Percentiles rank a stretch among this genome's conserved stretches.
These are phyloP conservation scores for Psittacus erithacus DNA, from an alignment of 2,113 vertebrate species.

Conservation along the genomic window DNA sequence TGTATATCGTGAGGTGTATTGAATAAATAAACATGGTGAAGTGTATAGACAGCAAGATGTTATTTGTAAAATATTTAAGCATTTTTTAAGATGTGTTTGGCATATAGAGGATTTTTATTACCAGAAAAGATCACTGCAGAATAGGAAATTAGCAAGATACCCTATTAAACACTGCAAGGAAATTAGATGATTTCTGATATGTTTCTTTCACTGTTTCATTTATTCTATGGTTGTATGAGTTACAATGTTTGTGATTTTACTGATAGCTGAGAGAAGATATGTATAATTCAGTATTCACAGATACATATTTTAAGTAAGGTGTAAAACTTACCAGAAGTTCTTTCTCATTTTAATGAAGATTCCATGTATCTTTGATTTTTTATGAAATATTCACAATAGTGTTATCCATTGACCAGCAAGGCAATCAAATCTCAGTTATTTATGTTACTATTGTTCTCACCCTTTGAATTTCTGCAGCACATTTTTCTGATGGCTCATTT, in stretches of 20 bases:
- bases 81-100: not conserved
- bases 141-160: not conserved
- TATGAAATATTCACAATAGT: slow-evolving; percentile 9
- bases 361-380: slow-evolving; percentile 2
- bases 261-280: not conserved
- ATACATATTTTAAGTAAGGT: not conserved
- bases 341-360: slow-evolving; percentile 34
- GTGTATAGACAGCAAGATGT: not conserved
- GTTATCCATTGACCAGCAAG: not conserved
- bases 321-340: not conserved
- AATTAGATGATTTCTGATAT: not conserved
- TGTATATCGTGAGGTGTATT: not conserved
- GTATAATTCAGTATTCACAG: not conserved
- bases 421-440: slow-evolving; percentile 36
- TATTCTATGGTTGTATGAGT: not conserved
- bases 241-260: not conserved
- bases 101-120: not conserved
- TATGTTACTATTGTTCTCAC: slow-evolving; percentile 9
- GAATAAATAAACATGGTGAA: not conserved
- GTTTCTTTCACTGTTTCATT: not conserved
- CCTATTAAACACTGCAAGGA: not conserved
- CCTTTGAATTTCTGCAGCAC: slow-evolving; percentile 15
- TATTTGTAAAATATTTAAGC: not conserved
- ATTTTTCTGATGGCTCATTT: slow-evolving; percentile 15
- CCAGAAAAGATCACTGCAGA: not conserved